A percentile compares a stretch with the other conserved stretches of the same genome.
These are phyloP conservation scores for Gila orcuttii DNA, from an alignment of 2,113 vertebrate species.

Conservation along the genomic window DNA sequence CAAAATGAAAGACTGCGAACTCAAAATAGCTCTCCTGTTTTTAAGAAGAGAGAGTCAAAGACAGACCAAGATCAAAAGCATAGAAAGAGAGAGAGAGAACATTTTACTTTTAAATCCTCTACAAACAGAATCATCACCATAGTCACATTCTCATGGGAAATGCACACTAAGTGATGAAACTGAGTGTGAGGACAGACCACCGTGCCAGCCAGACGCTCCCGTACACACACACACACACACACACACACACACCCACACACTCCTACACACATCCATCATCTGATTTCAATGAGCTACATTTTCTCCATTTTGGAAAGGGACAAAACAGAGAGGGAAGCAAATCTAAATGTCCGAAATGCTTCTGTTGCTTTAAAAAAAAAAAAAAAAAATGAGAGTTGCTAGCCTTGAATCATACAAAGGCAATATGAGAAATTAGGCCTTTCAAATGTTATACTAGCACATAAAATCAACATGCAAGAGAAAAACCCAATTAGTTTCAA, in stretches of 20 bases:
- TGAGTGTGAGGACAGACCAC: conserved; percentile 41
- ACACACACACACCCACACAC: not conserved
- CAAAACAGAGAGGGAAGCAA: not conserved
- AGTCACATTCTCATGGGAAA: conserved; percentile 53
- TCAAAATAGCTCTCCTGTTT: conserved; percentile 10
- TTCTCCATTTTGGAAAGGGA: conserved; percentile 21
- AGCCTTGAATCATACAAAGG: not conserved
- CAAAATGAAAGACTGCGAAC: conserved; percentile 4
- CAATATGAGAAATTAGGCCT: not conserved
- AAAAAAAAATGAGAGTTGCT: not conserved
- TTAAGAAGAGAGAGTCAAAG: conserved; percentile 8
- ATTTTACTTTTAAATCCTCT: conserved; percentile 45
- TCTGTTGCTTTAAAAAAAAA: not conserved
- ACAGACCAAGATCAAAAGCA: conserved; percentile 25
- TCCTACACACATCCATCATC: conserved; percentile 37
- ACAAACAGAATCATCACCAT: conserved; percentile 40
- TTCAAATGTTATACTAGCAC: not conserved
- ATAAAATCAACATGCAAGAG: conserved; percentile 10
- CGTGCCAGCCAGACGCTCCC: conserved; percentile 43
- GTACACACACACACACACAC: not conserved
- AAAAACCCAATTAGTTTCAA: conserved; percentile 2
- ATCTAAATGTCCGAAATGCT: not conserved
- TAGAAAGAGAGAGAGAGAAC: conserved; percentile 30
- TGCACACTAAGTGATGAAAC: conserved; percentile 44
- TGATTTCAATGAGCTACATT: conserved; percentile 47